A percentile compares a stretch with the other conserved stretches of the same genome.
phyloP scores from a whole-genome alignment of 1,140 invertebrate species.

The Drosophila kikkawai region DNA sequence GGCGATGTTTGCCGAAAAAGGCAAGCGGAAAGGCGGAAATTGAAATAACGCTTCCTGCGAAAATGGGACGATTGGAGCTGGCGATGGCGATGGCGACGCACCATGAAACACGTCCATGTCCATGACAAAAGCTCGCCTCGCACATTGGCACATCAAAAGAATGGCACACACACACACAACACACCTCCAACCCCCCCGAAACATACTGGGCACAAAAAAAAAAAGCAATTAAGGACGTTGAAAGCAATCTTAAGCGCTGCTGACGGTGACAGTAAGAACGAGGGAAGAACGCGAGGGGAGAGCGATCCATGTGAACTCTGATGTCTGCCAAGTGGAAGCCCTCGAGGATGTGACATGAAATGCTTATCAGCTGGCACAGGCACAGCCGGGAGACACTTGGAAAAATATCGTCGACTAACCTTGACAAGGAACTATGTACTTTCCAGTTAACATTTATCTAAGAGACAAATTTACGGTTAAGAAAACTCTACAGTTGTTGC shows the following conservation, averaged over 20 bases:
- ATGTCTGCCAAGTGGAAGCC: constrained; percentile 58
- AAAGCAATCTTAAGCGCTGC: constrained; percentile 83
- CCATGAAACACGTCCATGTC: constrained; percentile 50
- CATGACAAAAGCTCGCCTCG: constrained; percentile 75
- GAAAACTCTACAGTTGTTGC: background rate
- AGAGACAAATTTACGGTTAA: background rate
- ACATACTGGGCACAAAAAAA: constrained; percentile 49
- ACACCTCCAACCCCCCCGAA: background rate
- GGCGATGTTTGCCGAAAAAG: constrained; percentile 61
- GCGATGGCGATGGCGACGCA: constrained; percentile 14
- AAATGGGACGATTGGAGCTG: constrained; percentile 50
- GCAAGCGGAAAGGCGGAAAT: constrained; percentile 77
- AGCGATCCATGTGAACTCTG: constrained; percentile 63
- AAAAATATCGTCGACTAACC: background rate
- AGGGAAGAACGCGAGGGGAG: constrained; percentile 15
- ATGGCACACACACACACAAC: constrained; percentile 46
- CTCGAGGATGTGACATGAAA: constrained; percentile 84
- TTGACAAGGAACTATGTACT: background rate
- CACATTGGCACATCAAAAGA: constrained; percentile 72
- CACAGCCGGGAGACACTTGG: constrained; percentile 4
- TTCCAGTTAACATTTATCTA: background rate
- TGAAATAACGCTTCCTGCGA: constrained; percentile 80
- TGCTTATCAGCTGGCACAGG: constrained; percentile 76
- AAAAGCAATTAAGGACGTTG: constrained; percentile 84
- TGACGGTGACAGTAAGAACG: constrained; percentile 75